Evolutionary conservation across 2,888 invertebrate species (phyloP), one percentile per base, ranked within the genome.

Genomic region (Thereva nobilitata): DNA sequence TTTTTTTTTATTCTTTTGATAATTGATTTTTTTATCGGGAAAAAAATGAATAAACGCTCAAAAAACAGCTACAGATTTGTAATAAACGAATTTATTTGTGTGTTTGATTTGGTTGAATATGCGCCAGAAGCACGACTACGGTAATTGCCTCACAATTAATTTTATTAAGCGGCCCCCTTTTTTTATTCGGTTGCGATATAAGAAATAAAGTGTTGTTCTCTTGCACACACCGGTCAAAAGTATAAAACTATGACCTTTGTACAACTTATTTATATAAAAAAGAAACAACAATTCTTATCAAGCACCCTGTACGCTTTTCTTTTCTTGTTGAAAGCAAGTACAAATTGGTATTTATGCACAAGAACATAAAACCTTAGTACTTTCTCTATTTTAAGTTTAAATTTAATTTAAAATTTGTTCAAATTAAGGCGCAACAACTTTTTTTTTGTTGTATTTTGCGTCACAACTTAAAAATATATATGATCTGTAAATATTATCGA

Each of bases 291-390:
- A n/a, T n/a, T n/a, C 23, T 23, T 23, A 2, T 23, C 23, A 37
- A 52, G 23, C 10, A 10, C 45, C 40, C 53, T 53, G 41, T 54
- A 54, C 41, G 54, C 41, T 12, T 54, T 41, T 54, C 9, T 23
- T 10, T 54, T 53, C 40, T 2, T 47, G 5, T 1, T 56, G n/a
- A n/a, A 54, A 35, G 38, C 37, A 5, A 63, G 63, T 63, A 42
- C 50, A 63, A 52, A 52, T 47, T 66, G 57, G 66, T 57, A 54
- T 50, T 49, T 5, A 44, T 44, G n/a, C 10, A n/a, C 9, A 44
- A 10, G 44, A 38, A 10, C 53, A 7, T 40, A 53, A 38, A 53
- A 53, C 53, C 53, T 53, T 53, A 53, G 38, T 53, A 53, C 53
- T 53, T 53, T 44, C 3, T 53, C 10, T 53, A 37, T 9, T 53